phyloP scores from a whole-genome alignment of 2,113 vertebrate species.

The Empidonax traillii region DNA sequence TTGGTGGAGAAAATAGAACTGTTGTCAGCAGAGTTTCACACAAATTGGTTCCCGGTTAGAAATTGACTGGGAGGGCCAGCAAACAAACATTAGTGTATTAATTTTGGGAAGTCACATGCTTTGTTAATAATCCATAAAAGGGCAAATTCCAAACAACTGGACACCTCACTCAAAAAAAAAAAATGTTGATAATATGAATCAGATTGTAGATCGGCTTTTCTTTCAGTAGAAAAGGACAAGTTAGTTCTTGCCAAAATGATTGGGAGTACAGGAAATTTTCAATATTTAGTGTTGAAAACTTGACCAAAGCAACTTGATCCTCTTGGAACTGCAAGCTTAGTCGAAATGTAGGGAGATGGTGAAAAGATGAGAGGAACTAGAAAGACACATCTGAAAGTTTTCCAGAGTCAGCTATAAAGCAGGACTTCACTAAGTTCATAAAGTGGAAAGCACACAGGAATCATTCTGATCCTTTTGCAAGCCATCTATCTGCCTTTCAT shows the following conservation, averaged over 20 bases:
- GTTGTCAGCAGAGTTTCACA: conserved; percentile 52
- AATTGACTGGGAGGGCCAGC: conserved; percentile 29
- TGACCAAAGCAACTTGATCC: conserved; percentile 5
- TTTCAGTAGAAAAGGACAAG: background rate
- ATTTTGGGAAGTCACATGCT: conserved; percentile 49
- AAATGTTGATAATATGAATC: background rate
- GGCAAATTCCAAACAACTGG: conserved; percentile 21
- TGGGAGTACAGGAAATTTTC: conserved; percentile 15
- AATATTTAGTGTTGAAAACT: conserved; percentile 6
- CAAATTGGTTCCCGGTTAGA: conserved; percentile 45
- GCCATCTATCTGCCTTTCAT: conserved; percentile 43
- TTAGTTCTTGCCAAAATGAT: conserved; percentile 22
- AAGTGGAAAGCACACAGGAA: background rate
- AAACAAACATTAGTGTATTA: conserved; percentile 52
- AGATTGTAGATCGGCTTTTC: conserved; percentile 8
- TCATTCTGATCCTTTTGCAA: background rate
- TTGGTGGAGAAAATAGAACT: conserved; percentile 39
- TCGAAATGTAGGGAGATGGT: background rate
- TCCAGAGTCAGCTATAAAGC: background rate
- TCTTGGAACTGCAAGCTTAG: background rate
- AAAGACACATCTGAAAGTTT: background rate
- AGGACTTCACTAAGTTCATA: background rate
- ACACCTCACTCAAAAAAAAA: conserved; percentile 5
- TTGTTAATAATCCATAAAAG: conserved; percentile 42
- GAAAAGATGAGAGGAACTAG: background rate